Conservation (phyloP, 2,888 invertebrate species). For the Aethes cnicana region DNA sequence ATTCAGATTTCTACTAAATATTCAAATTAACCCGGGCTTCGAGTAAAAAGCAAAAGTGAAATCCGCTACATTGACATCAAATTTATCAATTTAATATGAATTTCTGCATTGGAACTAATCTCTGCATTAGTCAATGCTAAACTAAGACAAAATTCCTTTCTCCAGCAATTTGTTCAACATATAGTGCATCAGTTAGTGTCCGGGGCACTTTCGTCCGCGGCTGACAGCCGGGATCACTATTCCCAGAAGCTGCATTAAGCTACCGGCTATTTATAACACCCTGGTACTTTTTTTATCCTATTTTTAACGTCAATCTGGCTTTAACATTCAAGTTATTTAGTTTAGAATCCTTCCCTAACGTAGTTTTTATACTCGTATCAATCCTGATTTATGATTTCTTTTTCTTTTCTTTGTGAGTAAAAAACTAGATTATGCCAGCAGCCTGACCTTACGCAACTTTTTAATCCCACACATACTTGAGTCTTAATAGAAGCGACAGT, state of each 20-base stretch:
- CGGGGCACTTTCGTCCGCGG: conserved; percentile 15
- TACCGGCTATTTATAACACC: conserved; percentile 16
- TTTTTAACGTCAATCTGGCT: conserved; percentile 23
- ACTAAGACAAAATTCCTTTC: not conserved
- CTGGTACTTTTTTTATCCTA: conserved; percentile 19
- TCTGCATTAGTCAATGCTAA: conserved; percentile 10
- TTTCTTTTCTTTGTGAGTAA: not conserved
- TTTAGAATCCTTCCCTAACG: no score
- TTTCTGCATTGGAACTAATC: not conserved
- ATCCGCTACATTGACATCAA: not conserved
- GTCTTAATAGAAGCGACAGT: not conserved
- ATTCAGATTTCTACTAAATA: conserved; percentile 1
- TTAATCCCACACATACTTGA: conserved; percentile 7
- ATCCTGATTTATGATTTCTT: conserved; percentile 11
- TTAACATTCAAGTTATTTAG: conserved; percentile 7
- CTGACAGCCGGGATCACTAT: conserved; percentile 23
- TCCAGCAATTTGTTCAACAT: conserved; percentile 12
- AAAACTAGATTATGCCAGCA: not conserved
- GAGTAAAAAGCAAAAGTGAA: conserved; percentile 1
- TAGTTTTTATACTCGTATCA: not conserved
- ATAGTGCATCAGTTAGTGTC: conserved; percentile 19
- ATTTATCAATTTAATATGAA: not conserved
- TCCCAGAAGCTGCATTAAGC: conserved; percentile 28
- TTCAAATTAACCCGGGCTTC: conserved; percentile 10
- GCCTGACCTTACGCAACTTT: conserved; percentile 2